Conservation (phyloP, 2,797 vertebrate species). For the Hipposideros larvatus region DNA sequence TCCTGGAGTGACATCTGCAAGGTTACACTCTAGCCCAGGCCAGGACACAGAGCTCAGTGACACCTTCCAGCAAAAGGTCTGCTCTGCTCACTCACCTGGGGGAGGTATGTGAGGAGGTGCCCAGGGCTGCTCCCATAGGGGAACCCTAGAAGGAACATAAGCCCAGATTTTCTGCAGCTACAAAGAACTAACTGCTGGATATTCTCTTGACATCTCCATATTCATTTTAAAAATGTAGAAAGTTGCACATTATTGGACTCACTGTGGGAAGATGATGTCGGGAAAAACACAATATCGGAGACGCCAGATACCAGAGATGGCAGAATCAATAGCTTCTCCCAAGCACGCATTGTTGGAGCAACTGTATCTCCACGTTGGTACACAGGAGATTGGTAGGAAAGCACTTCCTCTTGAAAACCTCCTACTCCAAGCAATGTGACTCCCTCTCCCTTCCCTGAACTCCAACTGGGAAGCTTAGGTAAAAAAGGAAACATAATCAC, state of each 20-base stretch:
- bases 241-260: not conserved
- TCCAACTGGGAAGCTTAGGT: conserved; percentile 1
- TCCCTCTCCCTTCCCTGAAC: not conserved
- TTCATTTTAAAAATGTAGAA: not conserved
- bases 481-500: conserved; percentile 15
- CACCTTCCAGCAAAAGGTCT: not conserved
- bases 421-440: not conserved
- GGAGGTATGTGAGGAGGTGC: not conserved
- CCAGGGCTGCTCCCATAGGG: not conserved
- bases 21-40: not conserved
- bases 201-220: not conserved
- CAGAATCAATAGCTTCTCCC: not conserved
- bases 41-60: not conserved
- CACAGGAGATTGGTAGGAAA: not conserved
- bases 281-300: not conserved
- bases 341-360: not conserved
- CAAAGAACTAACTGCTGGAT: not conserved
- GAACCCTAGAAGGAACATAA: too few relatives aligned
- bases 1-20: not conserved
- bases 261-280: not conserved
- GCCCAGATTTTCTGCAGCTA: not conserved
- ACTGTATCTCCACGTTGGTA: not conserved
- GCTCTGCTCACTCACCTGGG: not conserved
- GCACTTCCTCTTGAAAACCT: not conserved
- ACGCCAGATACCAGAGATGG: not conserved